These are phyloP conservation scores for Stenodema calcarata DNA, from an alignment of 2,888 invertebrate species.

Conservation along the genomic window DNA sequence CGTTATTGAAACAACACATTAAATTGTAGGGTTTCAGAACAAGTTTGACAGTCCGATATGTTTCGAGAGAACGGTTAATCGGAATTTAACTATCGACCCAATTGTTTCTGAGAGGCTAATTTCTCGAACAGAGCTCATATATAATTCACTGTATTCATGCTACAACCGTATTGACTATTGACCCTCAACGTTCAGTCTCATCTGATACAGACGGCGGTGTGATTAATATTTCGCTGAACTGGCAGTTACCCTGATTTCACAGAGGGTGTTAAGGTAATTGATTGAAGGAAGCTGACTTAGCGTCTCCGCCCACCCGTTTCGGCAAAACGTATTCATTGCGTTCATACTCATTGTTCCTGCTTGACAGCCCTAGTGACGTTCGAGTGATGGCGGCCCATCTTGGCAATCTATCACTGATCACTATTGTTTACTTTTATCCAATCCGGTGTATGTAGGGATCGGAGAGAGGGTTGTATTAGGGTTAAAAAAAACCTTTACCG, in stretches of 20 bases:
- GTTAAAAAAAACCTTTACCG: constrained; percentile 28
- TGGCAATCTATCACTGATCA: constrained; percentile 14
- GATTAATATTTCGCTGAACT: constrained; percentile 26
- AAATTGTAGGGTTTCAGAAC: neutral
- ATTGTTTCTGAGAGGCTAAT: neutral
- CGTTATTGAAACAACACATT: neutral
- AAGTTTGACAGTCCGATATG: neutral
- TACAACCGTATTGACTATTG: neutral
- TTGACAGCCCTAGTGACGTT: neutral
- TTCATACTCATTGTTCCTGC: neutral
- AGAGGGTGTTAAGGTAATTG: neutral
- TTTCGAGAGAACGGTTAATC: neutral
- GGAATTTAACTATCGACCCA: neutral
- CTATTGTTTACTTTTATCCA: constrained; percentile 29
- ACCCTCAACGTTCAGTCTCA: neutral
- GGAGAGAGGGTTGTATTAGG: neutral
- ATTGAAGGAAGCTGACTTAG: constrained; percentile 36
- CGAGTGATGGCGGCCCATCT: neutral
- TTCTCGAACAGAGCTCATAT: neutral
- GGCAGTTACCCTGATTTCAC: neutral
- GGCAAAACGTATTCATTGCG: constrained; percentile 22
- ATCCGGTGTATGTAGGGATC: neutral
- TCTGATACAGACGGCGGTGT: constrained; percentile 7
- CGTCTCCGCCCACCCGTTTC: constrained; percentile 9
- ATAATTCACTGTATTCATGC: neutral